Evolutionary conservation across 2,113 vertebrate species (phyloP).

Genomic region (Acinonyx jubatus): DNA sequence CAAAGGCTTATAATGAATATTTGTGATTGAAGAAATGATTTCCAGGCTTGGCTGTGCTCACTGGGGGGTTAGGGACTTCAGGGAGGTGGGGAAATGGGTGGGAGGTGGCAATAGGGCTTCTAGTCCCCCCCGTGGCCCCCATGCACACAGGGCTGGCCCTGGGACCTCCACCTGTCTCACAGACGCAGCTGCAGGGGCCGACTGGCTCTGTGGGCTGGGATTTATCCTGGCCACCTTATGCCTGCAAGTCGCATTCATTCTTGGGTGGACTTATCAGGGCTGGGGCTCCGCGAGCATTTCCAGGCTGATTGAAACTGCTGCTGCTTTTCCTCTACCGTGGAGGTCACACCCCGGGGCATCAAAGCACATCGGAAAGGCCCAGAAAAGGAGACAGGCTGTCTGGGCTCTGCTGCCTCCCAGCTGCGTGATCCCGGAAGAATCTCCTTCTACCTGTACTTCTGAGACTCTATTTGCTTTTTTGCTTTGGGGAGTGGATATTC

Average conservation of each 20-base stretch:
- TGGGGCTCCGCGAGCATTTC: neutral
- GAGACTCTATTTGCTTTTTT: neutral
- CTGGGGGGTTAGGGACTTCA: neutral
- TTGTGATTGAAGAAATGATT: neutral
- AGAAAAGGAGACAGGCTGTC: neutral
- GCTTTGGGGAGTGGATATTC: no score
- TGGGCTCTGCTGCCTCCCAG: neutral
- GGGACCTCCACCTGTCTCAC: neutral
- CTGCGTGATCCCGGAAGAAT: neutral
- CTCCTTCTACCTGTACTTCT: neutral
- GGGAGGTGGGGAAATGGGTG: neutral
- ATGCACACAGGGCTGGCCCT: neutral
- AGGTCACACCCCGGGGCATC: neutral
- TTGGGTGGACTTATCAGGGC: neutral
- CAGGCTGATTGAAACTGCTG: neutral
- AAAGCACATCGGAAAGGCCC: neutral
- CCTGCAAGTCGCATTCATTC: neutral
- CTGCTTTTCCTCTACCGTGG: neutral
- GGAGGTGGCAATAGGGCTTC: neutral
- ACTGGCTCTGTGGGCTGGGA: neutral
- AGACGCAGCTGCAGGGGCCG: neutral
- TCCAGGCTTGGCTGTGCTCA: neutral
- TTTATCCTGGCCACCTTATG: neutral
- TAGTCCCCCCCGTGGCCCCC: no score
- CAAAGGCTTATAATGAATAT: neutral